These are phyloP conservation scores for Xyrauchen texanus DNA, from an alignment of 2,113 vertebrate species.

Conservation along the genomic window DNA sequence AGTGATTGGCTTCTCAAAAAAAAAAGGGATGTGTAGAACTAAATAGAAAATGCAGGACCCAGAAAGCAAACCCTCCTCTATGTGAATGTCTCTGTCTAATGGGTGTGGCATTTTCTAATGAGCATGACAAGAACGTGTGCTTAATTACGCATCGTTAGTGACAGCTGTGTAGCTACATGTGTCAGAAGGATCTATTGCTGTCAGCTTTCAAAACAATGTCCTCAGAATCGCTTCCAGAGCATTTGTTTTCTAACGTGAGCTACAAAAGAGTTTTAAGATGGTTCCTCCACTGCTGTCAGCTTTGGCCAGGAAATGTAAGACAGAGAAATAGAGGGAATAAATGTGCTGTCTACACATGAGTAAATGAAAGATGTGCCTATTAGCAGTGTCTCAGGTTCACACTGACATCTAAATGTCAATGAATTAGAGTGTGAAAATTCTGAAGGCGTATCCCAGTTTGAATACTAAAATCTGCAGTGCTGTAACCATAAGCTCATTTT, in stretches of 20 bases:
- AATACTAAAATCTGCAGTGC: not conserved
- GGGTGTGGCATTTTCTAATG: slow-evolving; percentile 27
- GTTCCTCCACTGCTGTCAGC: slow-evolving; percentile 60
- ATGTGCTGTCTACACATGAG: not conserved
- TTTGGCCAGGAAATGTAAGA: slow-evolving; percentile 73
- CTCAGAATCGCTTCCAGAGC: not conserved
- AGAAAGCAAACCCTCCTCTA: too few relatives aligned
- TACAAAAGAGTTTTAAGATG: slow-evolving; percentile 55
- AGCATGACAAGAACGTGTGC: not conserved
- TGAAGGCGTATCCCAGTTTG: too few relatives aligned
- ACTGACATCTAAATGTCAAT: not conserved
- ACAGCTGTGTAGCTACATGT: not conserved
- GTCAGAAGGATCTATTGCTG: not conserved
- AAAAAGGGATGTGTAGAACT: too few relatives aligned
- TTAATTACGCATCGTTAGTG: slow-evolving; percentile 42
- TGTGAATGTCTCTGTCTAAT: not conserved
- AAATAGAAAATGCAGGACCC: too few relatives aligned
- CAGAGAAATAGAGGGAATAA: slow-evolving; percentile 1
- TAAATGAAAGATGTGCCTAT: not conserved
- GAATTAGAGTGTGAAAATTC: not conserved
- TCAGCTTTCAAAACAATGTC: not conserved
- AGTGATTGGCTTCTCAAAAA: too few relatives aligned
- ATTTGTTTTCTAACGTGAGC: slow-evolving; percentile 12
- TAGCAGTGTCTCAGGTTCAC: not conserved
- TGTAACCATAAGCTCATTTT: not conserved